Evolutionary conservation across 2,113 vertebrate genomes (phyloP).

Genomic region (Gorsachius goisagi): DNA sequence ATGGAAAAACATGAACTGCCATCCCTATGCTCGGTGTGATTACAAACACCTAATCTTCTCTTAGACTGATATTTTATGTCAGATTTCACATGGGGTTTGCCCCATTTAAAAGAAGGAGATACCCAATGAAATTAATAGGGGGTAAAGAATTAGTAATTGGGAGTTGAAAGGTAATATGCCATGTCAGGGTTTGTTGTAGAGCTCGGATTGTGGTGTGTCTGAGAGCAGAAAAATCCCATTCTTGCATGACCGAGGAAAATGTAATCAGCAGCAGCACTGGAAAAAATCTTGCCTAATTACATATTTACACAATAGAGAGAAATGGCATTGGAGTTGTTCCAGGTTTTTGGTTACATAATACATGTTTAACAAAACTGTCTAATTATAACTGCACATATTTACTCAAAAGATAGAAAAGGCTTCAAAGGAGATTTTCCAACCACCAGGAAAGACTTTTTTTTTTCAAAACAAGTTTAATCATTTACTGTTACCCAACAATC

Average conservation of each 20-base stretch:
- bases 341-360: constrained; percentile 37
- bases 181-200: background rate
- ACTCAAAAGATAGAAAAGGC: constrained; percentile 16
- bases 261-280: constrained; percentile 17
- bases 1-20: background rate
- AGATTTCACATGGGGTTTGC: background rate
- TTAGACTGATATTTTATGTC: background rate
- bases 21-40: background rate
- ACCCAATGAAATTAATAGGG: background rate
- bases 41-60: background rate
- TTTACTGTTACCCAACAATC: background rate
- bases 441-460: background rate
- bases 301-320: constrained; percentile 51
- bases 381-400: constrained; percentile 52
- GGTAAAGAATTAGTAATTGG: background rate
- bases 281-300: constrained; percentile 46
- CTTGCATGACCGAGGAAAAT: background rate
- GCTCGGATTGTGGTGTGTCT: background rate
- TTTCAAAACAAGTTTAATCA: background rate
- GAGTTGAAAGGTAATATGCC: background rate
- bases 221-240: background rate
- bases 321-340: constrained; percentile 29
- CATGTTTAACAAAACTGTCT: constrained; percentile 36
- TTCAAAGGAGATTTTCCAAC: constrained; percentile 37
- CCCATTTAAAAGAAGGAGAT: background rate